Percentiles rank a stretch among this genome's conserved stretches.
Evolutionary conservation across 1,140 invertebrate species (phyloP).

Genomic region (Gonatopus flavifemur): DNA sequence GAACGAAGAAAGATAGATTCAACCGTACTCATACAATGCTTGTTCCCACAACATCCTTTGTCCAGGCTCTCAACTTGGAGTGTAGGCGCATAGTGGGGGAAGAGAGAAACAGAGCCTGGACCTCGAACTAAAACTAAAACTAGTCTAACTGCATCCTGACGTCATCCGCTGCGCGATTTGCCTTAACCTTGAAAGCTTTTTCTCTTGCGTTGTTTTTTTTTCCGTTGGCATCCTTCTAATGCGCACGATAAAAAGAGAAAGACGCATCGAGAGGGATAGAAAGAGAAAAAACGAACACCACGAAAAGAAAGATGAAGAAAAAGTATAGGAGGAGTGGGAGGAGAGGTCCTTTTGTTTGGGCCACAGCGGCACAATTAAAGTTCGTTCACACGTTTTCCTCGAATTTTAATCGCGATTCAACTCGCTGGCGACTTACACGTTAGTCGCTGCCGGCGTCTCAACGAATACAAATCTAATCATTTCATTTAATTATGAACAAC

Average conservation of each 20-base stretch:
- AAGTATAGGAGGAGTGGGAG: neutral
- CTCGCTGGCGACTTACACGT: neutral
- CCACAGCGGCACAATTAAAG: conserved; percentile 31
- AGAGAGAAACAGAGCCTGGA: conserved; percentile 26
- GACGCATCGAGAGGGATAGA: conserved; percentile 13
- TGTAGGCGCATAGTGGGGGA: conserved; percentile 16
- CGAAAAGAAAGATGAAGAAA: neutral
- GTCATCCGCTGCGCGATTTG: conserved; percentile 53
- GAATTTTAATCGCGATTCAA: conserved; percentile 18
- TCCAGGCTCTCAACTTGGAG: conserved; percentile 25
- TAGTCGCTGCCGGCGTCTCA: neutral
- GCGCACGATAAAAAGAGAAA: conserved; percentile 21
- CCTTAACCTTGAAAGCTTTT: conserved; percentile 52
- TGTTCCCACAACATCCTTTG: conserved; percentile 47
- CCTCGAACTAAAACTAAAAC: conserved; percentile 53
- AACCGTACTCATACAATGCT: too few relatives aligned
- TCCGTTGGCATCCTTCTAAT: conserved; percentile 4
- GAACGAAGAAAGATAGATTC: too few relatives aligned
- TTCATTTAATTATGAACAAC: neutral
- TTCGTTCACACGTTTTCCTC: conserved; percentile 36
- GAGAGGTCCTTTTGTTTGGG: conserved; percentile 29
- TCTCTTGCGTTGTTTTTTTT: conserved; percentile 2
- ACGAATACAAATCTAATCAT: neutral
- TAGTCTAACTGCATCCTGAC: conserved; percentile 58
- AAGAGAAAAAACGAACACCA: neutral